A percentile compares a stretch with the other conserved stretches of the same genome.
These are phyloP conservation scores for Halcyon smyrnensis DNA, from an alignment of 2,797 vertebrate species.

Conservation along the genomic window DNA sequence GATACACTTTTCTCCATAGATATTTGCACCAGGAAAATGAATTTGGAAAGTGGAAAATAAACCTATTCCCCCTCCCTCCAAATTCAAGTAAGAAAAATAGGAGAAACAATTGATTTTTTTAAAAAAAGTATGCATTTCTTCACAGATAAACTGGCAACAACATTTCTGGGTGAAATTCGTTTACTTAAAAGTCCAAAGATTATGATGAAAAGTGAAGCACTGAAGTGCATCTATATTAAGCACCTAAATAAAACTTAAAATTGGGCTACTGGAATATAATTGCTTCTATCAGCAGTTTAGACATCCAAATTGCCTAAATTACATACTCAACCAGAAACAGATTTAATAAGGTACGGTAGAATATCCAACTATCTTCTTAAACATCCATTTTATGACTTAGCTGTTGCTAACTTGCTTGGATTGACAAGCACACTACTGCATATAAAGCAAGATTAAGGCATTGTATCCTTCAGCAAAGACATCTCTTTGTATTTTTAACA, in stretches of 20 bases:
- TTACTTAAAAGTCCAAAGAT: background rate
- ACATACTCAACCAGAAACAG: conserved; percentile 6
- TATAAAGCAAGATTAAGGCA: background rate
- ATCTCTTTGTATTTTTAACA: background rate
- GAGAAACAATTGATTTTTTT: background rate
- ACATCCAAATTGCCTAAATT: background rate
- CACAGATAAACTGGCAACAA: background rate
- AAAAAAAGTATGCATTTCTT: background rate
- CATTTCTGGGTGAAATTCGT: background rate
- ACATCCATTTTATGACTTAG: background rate
- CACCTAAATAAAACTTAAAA: conserved; percentile 35
- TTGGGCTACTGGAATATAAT: background rate
- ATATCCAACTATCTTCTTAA: background rate
- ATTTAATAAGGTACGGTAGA: background rate
- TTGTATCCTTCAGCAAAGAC: background rate
- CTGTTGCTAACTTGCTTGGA: background rate
- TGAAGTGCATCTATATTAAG: background rate
- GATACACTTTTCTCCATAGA: background rate
- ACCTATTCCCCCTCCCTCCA: background rate
- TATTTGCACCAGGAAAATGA: background rate
- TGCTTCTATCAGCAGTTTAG: conserved; percentile 2
- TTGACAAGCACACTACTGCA: background rate
- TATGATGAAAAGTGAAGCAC: background rate
- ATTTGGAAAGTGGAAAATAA: background rate
- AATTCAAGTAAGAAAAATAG: background rate